Percentiles rank a stretch among this genome's conserved stretches.
phyloP scores from a whole-genome alignment of 2,113 vertebrate species.

The Takifugu bimaculatus region DNA sequence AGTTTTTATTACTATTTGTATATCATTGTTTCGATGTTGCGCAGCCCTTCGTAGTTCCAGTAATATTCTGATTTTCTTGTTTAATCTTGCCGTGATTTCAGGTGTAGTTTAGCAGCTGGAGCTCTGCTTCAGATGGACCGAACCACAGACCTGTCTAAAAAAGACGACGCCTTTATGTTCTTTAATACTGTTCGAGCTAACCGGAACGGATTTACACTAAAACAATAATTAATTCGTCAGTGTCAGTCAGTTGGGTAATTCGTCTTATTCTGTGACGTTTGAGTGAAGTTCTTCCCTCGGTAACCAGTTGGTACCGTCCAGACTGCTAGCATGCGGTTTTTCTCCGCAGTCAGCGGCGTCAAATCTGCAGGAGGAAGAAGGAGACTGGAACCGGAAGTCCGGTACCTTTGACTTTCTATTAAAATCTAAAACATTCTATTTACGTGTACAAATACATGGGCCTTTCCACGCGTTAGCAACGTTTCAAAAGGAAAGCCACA shows the following conservation, averaged over 20 bases:
- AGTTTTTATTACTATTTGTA: background rate
- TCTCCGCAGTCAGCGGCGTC: constrained; percentile 2
- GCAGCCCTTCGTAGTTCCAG: background rate
- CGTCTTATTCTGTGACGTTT: background rate
- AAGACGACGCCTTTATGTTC: background rate
- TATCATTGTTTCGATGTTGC: background rate
- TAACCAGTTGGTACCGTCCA: constrained; percentile 53
- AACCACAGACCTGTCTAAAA: constrained; percentile 33
- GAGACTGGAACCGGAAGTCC: constrained; percentile 1
- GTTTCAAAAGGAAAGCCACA: too few relatives aligned
- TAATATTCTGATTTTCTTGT: background rate
- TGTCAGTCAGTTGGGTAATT: background rate
- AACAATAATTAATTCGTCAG: too few relatives aligned
- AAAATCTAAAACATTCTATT: constrained; percentile 5
- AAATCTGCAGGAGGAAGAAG: background rate
- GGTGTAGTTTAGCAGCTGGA: background rate
- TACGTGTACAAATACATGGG: too few relatives aligned
- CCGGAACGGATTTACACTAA: background rate
- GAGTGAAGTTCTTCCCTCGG: rapidly evolving
- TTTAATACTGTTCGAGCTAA: background rate
- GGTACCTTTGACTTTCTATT: constrained; percentile 12
- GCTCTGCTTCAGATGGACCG: constrained; percentile 44
- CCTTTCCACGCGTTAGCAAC: too few relatives aligned
- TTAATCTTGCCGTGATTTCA: constrained; percentile 6
- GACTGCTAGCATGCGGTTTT: constrained; percentile 50